These are phyloP conservation scores for Zhuqinia jingwanae DNA, from an alignment of 2,888 invertebrate species.

Conservation along the genomic window DNA sequence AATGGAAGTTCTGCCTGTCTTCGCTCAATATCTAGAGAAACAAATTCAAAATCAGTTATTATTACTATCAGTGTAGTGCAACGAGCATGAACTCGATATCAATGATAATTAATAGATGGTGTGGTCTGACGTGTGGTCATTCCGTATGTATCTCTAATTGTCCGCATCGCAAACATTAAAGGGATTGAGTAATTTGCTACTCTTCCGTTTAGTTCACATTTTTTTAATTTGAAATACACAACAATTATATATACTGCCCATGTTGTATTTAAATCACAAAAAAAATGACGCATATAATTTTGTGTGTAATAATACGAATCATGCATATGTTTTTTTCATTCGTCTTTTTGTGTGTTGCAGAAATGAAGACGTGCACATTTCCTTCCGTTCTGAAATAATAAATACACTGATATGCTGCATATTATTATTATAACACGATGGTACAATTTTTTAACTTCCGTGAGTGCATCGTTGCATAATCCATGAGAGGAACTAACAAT, in stretches of 20 bases:
- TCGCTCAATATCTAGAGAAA: conserved; percentile 68
- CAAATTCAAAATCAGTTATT: conserved; percentile 14
- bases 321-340: background rate
- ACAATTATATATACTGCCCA: too few relatives aligned
- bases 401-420: background rate
- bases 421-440: conserved; percentile 14
- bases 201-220: conserved; percentile 41
- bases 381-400: conserved; percentile 67
- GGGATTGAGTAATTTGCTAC: conserved; percentile 9
- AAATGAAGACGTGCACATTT: conserved; percentile 48
- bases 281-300: background rate
- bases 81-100: background rate
- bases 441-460: conserved; percentile 64
- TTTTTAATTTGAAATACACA: too few relatives aligned
- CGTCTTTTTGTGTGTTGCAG: background rate
- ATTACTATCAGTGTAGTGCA: background rate
- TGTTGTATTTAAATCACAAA: too few relatives aligned
- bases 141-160: background rate
- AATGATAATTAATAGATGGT: background rate
- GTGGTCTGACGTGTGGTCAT: background rate
- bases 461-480: conserved; percentile 66
- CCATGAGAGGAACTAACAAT: conserved; percentile 67
- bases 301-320: background rate
- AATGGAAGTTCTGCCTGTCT: conserved; percentile 56
- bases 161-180: conserved; percentile 20